phyloP scores from a whole-genome alignment of 2,113 vertebrate species.

The Gobio gobio region DNA sequence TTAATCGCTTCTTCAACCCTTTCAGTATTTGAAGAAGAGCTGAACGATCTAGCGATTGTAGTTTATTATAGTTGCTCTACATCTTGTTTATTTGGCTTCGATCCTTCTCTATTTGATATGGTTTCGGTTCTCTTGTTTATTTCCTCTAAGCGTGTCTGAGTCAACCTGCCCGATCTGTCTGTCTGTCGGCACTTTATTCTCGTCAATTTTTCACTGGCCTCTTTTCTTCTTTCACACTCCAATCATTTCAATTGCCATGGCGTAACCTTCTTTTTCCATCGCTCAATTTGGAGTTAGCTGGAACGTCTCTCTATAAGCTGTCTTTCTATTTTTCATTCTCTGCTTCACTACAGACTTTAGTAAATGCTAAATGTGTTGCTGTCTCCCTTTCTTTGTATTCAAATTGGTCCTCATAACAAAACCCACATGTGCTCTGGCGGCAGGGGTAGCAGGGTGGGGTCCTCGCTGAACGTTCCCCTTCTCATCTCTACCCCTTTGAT shows the following conservation, averaged over 20 bases:
- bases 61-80: slow-evolving; percentile 6
- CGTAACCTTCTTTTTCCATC: slow-evolving; percentile 12
- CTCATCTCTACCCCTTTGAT: slow-evolving; percentile 62
- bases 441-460: slow-evolving; percentile 58
- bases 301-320: neutral
- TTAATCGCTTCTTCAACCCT: neutral
- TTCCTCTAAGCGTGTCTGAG: slow-evolving; percentile 18
- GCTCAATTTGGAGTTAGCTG: neutral
- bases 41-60: neutral
- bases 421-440: slow-evolving; percentile 72
- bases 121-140: slow-evolving; percentile 16
- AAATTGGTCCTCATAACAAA: slow-evolving; percentile 73
- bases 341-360: neutral
- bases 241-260: slow-evolving; percentile 4
- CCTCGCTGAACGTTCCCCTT: slow-evolving; percentile 50
- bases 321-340: slow-evolving; percentile 13
- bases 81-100: slow-evolving; percentile 41
- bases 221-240: neutral
- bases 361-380: neutral
- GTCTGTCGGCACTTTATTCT: slow-evolving; percentile 15
- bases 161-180: slow-evolving; percentile 6
- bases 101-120: slow-evolving; percentile 35
- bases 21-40: neutral
- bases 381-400: slow-evolving; percentile 69
- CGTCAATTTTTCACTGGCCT: neutral